Evolutionary conservation across 1,140 invertebrate genomes (phyloP).

Genomic region (Lepidotrigona ventralis): DNA sequence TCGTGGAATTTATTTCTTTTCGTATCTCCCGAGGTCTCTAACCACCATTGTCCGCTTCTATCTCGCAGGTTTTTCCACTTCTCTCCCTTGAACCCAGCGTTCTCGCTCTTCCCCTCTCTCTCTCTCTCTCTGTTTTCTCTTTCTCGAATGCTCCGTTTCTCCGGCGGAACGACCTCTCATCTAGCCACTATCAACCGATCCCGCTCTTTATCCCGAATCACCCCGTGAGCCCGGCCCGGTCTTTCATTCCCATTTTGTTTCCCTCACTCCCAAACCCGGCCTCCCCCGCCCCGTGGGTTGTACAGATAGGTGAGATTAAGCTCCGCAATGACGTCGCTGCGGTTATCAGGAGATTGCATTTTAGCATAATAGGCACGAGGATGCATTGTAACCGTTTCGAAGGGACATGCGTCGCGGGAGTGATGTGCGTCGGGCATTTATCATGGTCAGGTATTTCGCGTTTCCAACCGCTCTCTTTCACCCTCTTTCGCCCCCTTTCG

Average conservation of each 20-base stretch:
- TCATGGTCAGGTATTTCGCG: constrained; percentile 60
- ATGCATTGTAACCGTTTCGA: constrained; percentile 55
- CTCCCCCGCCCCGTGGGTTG: constrained; percentile 41
- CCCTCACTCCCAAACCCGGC: constrained; percentile 20
- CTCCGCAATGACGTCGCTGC: constrained; percentile 52
- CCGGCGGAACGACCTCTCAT: constrained; percentile 42
- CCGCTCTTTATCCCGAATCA: constrained; percentile 61
- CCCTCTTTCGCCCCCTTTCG: not conserved
- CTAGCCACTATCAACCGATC: constrained; percentile 53
- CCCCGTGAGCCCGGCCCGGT: constrained; percentile 26
- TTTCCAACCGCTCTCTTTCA: not conserved
- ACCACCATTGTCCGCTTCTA: constrained; percentile 47
- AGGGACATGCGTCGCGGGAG: constrained; percentile 60
- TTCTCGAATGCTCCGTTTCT: constrained; percentile 27
- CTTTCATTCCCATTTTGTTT: constrained; percentile 64
- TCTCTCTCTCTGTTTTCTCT: constrained; percentile 27
- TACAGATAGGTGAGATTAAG: constrained; percentile 68
- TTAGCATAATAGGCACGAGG: constrained; percentile 67
- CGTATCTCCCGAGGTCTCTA: constrained; percentile 54
- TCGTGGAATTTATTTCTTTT: constrained; percentile 68
- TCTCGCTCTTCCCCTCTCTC: no score
- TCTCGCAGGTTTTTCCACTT: not conserved
- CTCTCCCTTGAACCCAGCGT: not conserved
- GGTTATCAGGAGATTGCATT: constrained; percentile 72
- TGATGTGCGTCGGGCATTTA: constrained; percentile 66